Evolutionary conservation across 2,113 vertebrate genomes (phyloP).

Genomic region (Planiliza haematocheilus): DNA sequence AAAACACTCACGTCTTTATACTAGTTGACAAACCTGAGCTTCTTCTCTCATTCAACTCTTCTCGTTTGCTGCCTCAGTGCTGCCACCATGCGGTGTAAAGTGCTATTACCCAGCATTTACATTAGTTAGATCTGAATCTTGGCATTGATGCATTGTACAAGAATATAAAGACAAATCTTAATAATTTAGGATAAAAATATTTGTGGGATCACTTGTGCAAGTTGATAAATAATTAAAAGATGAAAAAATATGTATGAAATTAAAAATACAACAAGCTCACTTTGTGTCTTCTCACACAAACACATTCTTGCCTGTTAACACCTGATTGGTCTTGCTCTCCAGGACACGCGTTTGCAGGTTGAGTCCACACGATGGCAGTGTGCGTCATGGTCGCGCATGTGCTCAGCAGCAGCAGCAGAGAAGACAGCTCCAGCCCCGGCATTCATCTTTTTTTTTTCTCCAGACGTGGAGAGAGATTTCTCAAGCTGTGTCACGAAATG

Average conservation of each 20-base stretch:
- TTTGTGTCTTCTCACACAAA: background rate
- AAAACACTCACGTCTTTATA: background rate
- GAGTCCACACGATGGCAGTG: constrained; percentile 71
- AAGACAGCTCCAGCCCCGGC: background rate
- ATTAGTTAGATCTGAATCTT: background rate
- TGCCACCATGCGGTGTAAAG: constrained; percentile 56
- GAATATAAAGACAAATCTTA: background rate
- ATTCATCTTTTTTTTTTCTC: constrained; percentile 45
- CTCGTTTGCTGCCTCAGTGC: background rate
- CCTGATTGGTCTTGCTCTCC: background rate
- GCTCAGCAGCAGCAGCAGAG: background rate
- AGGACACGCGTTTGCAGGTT: constrained; percentile 35
- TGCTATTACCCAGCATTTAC: background rate
- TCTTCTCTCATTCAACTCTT: too few species aligned
- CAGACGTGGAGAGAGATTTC: constrained; percentile 39
- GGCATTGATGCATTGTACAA: background rate
- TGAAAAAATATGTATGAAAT: background rate
- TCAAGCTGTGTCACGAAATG: constrained; percentile 47
- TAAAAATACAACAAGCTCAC: background rate
- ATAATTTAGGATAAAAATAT: background rate
- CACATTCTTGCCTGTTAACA: background rate
- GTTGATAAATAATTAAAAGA: too few species aligned
- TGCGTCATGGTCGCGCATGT: too few species aligned
- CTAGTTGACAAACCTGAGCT: too few species aligned
- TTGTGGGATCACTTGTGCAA: too few species aligned